Conservation (phyloP, 2,113 vertebrate genomes). For the Spermophilus dauricus region DNA sequence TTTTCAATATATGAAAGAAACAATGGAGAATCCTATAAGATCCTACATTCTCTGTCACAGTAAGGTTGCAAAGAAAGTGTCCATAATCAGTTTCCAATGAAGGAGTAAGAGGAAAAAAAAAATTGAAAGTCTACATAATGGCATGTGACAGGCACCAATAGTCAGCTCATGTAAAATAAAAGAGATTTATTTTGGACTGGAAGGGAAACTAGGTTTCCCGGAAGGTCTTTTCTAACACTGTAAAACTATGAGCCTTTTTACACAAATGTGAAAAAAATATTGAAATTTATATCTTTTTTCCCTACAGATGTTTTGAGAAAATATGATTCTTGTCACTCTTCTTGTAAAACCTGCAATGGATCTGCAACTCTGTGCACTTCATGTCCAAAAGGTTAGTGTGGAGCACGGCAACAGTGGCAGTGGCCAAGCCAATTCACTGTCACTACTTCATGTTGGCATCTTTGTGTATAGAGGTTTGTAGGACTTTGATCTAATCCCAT, state of each 20-base stretch:
- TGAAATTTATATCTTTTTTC: no score
- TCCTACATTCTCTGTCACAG: neutral
- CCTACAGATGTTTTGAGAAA: conserved; percentile 71
- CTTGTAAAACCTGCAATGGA: conserved; percentile 91
- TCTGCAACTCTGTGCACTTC: conserved; percentile 88
- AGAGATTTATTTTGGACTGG: neutral
- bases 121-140: neutral
- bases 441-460: neutral
- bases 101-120: neutral
- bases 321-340: conserved; percentile 86
- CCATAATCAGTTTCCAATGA: neutral
- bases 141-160: no score
- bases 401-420: neutral
- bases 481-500: neutral
- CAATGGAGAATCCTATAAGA: neutral
- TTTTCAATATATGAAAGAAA: neutral
- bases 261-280: no score
- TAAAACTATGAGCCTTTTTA: accelerated
- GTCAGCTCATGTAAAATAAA: neutral
- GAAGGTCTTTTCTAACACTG: neutral
- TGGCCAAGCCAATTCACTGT: neutral
- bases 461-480: neutral
- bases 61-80: neutral
- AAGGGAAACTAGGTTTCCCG: neutral
- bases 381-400: conserved; percentile 90